Base-by-base conservation (phyloP, 2,113 vertebrate species). In the Pseudorectes ferrugineus region DNA sequence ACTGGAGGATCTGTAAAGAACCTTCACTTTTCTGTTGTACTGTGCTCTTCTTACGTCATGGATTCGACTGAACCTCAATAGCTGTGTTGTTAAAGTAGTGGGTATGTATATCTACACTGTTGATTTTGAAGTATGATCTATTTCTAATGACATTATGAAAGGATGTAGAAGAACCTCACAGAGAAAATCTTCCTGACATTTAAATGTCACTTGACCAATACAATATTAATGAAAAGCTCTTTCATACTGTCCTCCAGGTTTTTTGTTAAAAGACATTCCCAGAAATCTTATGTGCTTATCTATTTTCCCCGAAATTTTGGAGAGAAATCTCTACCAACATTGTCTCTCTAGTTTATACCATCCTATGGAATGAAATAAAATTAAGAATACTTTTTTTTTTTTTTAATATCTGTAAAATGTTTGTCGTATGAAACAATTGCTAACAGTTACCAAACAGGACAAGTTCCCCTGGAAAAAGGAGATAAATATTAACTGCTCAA, bases 1-100 rank as follows among this genome's bases (percentile, higher is more conserved):
- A 62, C 16, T 29, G 45, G 54, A 51, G 9, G 7, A 63, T 63
- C 43, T 75, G 29, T 31, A 51, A 62, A 71, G 13, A 55, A 24
- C 12, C 4, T 46, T 33, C 10, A 46, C 12, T 88, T 35, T 59
- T 63, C 26, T 75, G 16, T 19, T 59, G 8, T 16, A 33, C 23
- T 38, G 2, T 40, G n/a, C 14, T 61, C 2, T 43, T 58, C 14
- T 52, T 38, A 52, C 2, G 0, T 48, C 6, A 24, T 6, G 52
- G 7, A 12, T 90, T 78, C 35, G 15, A 33, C 23, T 54, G 13
- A 79, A 21, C 17, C 19, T 12, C 31, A 59, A 65, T 9, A 46
- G 9, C 12, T 67, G 10, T 28, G 21, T 16, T 54, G 8, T 31
- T 77, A 20, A 85, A 85, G 10, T 45, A 42, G 22, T 49, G 10